Evolutionary conservation across 2,113 vertebrate genomes (phyloP).

Genomic region (Nannospalax galili): DNA sequence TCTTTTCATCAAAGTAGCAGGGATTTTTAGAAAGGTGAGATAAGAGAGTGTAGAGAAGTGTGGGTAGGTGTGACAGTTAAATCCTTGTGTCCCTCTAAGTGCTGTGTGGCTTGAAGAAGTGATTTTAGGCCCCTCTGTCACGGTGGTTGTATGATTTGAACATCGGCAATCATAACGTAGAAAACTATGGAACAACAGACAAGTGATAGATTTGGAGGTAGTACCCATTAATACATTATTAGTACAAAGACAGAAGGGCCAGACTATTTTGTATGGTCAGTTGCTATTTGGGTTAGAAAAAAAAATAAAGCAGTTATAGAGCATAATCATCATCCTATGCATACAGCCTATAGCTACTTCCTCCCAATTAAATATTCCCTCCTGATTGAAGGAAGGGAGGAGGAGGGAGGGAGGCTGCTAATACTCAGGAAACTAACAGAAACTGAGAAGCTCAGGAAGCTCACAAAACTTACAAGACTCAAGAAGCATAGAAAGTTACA

Average conservation of each 20-base stretch:
- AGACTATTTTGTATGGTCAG: background rate
- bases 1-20: too few relatives aligned
- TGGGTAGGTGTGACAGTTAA: accelerated
- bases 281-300: background rate
- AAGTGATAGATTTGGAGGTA: background rate
- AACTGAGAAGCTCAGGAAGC: too few relatives aligned
- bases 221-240: accelerated
- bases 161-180: background rate
- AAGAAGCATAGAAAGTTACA: background rate
- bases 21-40: background rate
- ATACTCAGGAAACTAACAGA: background rate
- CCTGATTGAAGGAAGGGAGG: background rate
- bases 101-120: background rate
- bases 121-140: background rate
- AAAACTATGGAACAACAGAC: background rate
- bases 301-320: background rate
- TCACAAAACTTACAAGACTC: too few relatives aligned
- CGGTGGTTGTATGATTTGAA: background rate
- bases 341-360: background rate
- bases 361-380: background rate
- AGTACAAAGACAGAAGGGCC: background rate
- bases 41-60: background rate
- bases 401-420: background rate
- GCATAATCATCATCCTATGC: background rate
- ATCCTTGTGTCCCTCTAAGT: background rate